These are phyloP conservation scores for Botia almorhae DNA, from an alignment of 2,797 vertebrate genomes.

Conservation along the genomic window DNA sequence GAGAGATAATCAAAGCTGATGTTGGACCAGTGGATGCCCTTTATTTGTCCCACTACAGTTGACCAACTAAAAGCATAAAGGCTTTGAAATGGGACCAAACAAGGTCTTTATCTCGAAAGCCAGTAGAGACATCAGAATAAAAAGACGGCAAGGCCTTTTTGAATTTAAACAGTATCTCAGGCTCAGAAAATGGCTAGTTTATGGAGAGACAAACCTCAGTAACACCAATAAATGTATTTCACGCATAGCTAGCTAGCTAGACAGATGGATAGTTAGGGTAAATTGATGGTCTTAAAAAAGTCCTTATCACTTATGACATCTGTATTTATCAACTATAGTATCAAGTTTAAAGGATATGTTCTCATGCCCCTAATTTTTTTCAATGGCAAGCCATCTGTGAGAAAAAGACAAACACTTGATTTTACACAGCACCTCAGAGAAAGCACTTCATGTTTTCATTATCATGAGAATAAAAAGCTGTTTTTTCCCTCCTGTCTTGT, in stretches of 20 bases:
- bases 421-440: not conserved
- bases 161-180: not conserved
- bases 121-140: slow-evolving; percentile 37
- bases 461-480: not conserved
- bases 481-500: not conserved
- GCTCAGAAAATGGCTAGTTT: not conserved
- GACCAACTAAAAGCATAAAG: slow-evolving; percentile 33
- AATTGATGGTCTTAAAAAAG: not conserved
- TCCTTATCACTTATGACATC: not conserved
- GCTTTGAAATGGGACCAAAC: slow-evolving; percentile 63
- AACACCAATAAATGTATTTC: not conserved
- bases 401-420: slow-evolving; percentile 7
- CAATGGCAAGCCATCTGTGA: not conserved
- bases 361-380: not conserved
- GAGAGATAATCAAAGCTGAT: slow-evolving; percentile 57
- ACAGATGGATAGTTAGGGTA: not conserved
- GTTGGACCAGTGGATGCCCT: slow-evolving; percentile 48
- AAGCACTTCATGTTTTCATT: slow-evolving; percentile 23
- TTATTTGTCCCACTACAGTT: slow-evolving; percentile 51
- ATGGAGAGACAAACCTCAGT: not conserved
- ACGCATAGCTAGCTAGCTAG: not conserved
- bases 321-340: not conserved
- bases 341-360: not conserved
- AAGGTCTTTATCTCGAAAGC: slow-evolving; percentile 47
- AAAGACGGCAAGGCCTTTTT: slow-evolving; percentile 12